Percentiles rank a stretch among this genome's conserved stretches.
Conservation (phyloP, 2,888 invertebrate species). For the Copidosoma aretas region DNA sequence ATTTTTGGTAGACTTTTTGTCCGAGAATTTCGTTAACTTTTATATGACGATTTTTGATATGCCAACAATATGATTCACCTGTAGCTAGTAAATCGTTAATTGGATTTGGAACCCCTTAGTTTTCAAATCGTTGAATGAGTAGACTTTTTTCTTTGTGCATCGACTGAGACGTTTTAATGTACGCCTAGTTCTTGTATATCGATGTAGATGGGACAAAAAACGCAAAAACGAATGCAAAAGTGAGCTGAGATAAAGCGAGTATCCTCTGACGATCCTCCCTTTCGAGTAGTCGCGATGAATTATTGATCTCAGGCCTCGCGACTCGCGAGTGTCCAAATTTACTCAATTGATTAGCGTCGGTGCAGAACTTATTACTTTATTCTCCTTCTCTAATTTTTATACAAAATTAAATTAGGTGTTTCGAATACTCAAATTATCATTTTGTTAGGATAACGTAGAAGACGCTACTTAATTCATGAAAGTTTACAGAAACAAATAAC, state of each 20-base stretch:
- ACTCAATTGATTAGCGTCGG: slow-evolving; percentile 1
- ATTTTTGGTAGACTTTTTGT: slow-evolving; percentile 21
- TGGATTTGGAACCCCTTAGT: too few species aligned
- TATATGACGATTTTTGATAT: slow-evolving; percentile 32
- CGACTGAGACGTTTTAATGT: slow-evolving; percentile 18
- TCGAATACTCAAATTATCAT: too few species aligned
- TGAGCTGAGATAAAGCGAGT: neutral
- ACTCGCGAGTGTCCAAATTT: slow-evolving; percentile 15
- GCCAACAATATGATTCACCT: neutral
- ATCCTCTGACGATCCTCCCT: slow-evolving; percentile 24
- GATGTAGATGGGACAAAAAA: slow-evolving; percentile 11
- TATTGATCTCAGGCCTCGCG: slow-evolving; percentile 27
- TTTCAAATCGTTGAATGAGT: neutral
- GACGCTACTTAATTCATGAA: too few species aligned
- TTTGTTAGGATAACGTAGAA: too few species aligned
- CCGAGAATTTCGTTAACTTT: slow-evolving; percentile 24
- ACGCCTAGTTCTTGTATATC: slow-evolving; percentile 16
- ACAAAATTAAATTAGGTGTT: too few species aligned
- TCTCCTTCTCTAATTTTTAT: too few species aligned
- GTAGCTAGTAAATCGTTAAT: slow-evolving; percentile 16
- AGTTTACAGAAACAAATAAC: neutral
- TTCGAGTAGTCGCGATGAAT: slow-evolving; percentile 11
- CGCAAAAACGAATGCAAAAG: neutral
- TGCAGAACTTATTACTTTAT: too few species aligned
- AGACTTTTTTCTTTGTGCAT: slow-evolving; percentile 25